phyloP scores from a whole-genome alignment of 2,888 invertebrate genomes.

The Stenurella melanura region DNA sequence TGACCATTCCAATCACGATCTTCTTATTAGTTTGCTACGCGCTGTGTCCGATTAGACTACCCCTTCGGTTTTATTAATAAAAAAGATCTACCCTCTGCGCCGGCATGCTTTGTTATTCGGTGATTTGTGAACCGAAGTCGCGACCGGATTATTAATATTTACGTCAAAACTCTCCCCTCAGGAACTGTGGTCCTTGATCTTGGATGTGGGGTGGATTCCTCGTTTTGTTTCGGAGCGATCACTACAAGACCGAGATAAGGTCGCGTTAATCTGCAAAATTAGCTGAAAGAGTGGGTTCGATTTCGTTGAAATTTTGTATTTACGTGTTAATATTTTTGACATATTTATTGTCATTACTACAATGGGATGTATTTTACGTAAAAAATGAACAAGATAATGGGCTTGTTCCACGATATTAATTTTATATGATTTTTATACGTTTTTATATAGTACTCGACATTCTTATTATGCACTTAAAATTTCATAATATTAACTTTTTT shows the following conservation, averaged over 20 bases:
- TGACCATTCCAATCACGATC: conserved; percentile 21
- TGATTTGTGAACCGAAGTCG: conserved; percentile 51
- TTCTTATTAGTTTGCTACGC: conserved; percentile 29
- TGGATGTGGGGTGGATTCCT: not conserved
- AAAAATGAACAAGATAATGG: too few relatives aligned
- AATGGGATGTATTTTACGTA: too few relatives aligned
- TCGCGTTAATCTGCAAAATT: conserved; percentile 4
- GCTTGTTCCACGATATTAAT: too few relatives aligned
- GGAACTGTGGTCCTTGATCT: conserved; percentile 4
- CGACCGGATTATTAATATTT: conserved; percentile 56
- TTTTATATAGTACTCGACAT: too few relatives aligned
- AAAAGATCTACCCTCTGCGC: conserved; percentile 18
- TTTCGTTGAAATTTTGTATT: not conserved
- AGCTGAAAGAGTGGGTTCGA: not conserved
- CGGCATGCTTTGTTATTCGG: conserved; percentile 29
- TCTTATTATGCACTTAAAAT: too few relatives aligned
- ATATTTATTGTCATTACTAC: too few relatives aligned
- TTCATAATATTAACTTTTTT: too few relatives aligned
- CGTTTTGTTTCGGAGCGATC: not conserved
- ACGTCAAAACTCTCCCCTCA: conserved; percentile 35
- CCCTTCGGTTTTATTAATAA: conserved; percentile 31
- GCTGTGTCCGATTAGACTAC: conserved; percentile 21
- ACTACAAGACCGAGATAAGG: conserved; percentile 7
- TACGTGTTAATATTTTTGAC: not conserved
- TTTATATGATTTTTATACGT: too few relatives aligned